Base-by-base conservation (phyloP, 2,113 vertebrate genomes). In the Cricetomys ansorgei region DNA sequence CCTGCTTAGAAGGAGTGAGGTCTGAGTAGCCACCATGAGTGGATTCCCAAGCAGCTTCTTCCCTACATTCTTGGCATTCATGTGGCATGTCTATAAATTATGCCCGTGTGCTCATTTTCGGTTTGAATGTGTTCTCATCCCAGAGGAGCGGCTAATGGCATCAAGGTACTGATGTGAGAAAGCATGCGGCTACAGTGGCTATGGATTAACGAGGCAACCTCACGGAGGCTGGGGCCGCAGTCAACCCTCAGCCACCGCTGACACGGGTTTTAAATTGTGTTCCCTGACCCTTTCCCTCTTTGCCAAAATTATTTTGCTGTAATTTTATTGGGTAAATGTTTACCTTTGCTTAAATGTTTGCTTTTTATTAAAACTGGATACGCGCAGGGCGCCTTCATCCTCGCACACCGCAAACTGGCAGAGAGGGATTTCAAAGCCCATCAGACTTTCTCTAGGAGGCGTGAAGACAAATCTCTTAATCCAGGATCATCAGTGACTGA, bases 171-270 rank as follows among this genome's bases (percentile, higher is more conserved):
- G 97, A 96, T 96, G 98, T 98, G 98, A 98, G 96, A 96, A 96
- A 94, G 94, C 91, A 97, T 95, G 97, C 97, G 76, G 92, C 95
- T 92, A 90, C 95, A 96, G 96, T 97, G 97, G 93, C 55, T 70
- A 31, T 43, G 96, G 95, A 98, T 98, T 98, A 98, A 98, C 98
- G 98, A 98, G 97, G 96, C 25, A 84, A 95, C 96, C 95, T 98
- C 92, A 80, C 73, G 88, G 97, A 92, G 97, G 97, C 93, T 92
- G 92, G 96, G 97, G 95, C 79, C 76, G 97, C 96, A 95, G 89
- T 98, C 97, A 98, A 98, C 98, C 92, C 80, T 94, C 97, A 86
- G 96, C 79, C 88, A 84, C 88, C 12, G 94, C 95, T 81, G 96
- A 97, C 94, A 94, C 17, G 37, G 59, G 96, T 96, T 98, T 98